Base-by-base conservation (phyloP, 2,888 invertebrate genomes). In the Augiades crinisus region DNA sequence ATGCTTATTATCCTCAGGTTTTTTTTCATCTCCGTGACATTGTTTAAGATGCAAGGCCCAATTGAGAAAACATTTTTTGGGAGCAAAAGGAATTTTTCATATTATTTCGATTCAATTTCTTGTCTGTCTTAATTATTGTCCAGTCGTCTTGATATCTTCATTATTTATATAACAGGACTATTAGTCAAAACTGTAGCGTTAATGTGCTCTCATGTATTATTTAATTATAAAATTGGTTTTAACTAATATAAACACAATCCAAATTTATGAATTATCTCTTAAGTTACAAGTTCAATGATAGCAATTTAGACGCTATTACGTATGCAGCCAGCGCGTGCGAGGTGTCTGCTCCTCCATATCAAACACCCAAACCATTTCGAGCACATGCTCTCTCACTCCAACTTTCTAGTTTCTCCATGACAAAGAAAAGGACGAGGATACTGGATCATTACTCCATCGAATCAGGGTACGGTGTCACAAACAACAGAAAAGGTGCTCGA, bases 391-490 rank as follows among this genome's bases (percentile, higher is more conserved):
- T 82, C 80, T 68, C 71, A 27, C 60, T 81, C 68, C 33, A 64
- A 68, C 84, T 19, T 24, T 2, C 24, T 27, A 7, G 10, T 46
- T 44, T 5, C 22, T 0, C 45, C 54, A 59, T 58, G 51, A 3
- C 68, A 31, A 38, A 41, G 68, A 81, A 45, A 68, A 67, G 61
- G 75, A 83, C 64, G 65, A 51, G 66, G 58, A 58, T 81, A 75
- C 67, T 83, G 72, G 79, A 84, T 81, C 81, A 81, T 61, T 61
- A 60, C 64, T 72, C 72, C 71, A 64, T 60, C 64, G 64, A 86
- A 81, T 76, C 85, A 82, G 82, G 86, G 85, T 81, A 86, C 70
- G 81, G 86, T 87, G 88, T 87, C 88, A 88, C 83, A 79, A 83
- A 82, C 86, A 83, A 84, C 88, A 85, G 84, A 86, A 85, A 85